These are phyloP conservation scores for Oasisia sp. DNA, from an alignment of 2,888 invertebrate genomes.

Conservation along the genomic window DNA sequence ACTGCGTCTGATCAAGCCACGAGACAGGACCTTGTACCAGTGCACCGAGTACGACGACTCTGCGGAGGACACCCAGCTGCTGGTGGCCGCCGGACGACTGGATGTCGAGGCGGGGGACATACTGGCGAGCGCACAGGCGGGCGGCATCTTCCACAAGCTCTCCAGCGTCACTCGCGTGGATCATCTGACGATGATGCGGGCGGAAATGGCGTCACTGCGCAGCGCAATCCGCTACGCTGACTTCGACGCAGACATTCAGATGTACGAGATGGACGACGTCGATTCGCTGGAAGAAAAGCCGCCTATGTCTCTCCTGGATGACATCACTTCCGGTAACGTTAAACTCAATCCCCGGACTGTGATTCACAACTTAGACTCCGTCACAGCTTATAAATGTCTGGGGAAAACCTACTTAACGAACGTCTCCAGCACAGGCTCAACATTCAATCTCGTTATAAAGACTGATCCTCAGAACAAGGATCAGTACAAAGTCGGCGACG, in stretches of 20 bases:
- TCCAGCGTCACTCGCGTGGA: not conserved
- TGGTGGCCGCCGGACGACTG: not conserved
- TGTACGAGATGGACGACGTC: conserved; percentile 2
- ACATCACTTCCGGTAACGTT: not conserved
- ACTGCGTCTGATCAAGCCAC: not conserved
- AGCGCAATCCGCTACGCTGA: not conserved
- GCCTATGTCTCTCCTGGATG: not conserved
- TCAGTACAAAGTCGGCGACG: not conserved
- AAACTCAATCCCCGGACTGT: not conserved
- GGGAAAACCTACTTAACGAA: not conserved
- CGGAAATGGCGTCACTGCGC: not conserved
- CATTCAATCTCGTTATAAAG: not conserved
- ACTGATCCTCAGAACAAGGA: not conserved
- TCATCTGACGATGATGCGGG: not conserved
- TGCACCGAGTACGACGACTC: not conserved
- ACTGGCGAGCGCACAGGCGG: conserved; percentile 2
- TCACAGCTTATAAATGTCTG: not conserved
- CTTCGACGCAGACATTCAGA: not conserved
- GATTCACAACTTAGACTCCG: not conserved
- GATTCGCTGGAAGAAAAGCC: not conserved
- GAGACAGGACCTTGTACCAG: not conserved
- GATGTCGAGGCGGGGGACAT: not conserved
- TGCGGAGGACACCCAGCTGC: not conserved
- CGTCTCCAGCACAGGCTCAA: not conserved
- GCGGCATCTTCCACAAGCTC: not conserved